Percentiles rank a stretch among this genome's conserved stretches.
These are phyloP conservation scores for Papilio elwesi DNA, from an alignment of 2,888 invertebrate species.

Conservation along the genomic window DNA sequence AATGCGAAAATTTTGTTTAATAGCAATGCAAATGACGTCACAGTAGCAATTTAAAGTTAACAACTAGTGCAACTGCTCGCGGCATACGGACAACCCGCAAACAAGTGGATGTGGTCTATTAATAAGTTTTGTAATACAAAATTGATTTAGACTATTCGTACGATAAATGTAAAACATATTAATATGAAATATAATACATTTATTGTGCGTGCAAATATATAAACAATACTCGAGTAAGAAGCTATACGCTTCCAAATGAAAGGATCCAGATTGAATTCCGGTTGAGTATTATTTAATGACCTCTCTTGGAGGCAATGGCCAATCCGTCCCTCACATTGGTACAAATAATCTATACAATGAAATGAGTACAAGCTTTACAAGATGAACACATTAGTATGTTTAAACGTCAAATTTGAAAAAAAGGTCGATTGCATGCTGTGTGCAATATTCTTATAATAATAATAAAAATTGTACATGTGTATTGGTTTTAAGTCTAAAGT, in stretches of 20 bases:
- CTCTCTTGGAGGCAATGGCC: background rate
- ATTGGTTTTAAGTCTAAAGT: no score
- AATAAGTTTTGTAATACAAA: constrained; percentile 15
- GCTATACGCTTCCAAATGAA: background rate
- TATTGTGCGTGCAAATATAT: background rate
- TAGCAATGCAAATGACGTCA: background rate
- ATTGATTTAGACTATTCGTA: constrained; percentile 9
- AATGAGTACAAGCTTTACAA: no score
- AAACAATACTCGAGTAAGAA: background rate
- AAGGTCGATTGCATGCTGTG: no score
- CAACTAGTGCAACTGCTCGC: background rate
- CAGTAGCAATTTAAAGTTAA: constrained; percentile 8
- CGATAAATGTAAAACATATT: background rate
- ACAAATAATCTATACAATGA: no score
- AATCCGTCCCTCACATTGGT: no score
- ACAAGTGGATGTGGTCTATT: constrained; percentile 11
- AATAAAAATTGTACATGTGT: no score
- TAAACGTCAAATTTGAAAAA: no score
- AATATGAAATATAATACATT: background rate
- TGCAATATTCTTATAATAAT: no score
- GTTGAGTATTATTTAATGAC: background rate
- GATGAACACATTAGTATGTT: no score
- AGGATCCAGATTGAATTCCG: background rate
- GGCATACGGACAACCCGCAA: constrained; percentile 3
- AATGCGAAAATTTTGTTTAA: background rate